These are phyloP conservation scores for Pica pica DNA, from an alignment of 2,113 vertebrate species.

Conservation along the genomic window DNA sequence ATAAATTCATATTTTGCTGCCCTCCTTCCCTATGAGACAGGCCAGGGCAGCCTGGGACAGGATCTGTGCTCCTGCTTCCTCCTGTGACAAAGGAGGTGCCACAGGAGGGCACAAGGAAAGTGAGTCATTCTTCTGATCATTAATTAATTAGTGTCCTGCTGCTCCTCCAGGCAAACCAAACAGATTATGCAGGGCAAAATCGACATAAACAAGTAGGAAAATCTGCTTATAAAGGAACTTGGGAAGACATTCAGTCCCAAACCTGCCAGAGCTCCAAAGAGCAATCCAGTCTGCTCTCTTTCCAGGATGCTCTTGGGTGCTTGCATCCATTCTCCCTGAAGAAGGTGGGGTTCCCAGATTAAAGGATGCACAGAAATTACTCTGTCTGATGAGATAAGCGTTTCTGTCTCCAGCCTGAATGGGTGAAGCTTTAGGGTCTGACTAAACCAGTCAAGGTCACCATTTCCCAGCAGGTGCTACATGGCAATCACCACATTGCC, in stretches of 20 bases:
- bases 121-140: slow-evolving; percentile 35
- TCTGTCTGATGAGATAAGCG: background rate
- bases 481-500: background rate
- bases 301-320: background rate
- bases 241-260: background rate
- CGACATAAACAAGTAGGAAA: background rate
- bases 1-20: background rate
- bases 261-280: background rate
- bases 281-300: background rate
- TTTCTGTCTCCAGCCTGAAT: background rate
- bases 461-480: background rate
- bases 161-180: background rate
- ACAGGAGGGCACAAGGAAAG: slow-evolving; percentile 20
- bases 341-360: background rate
- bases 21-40: background rate
- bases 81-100: background rate
- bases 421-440: background rate
- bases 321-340: background rate
- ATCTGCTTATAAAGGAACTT: background rate
- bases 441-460: background rate
- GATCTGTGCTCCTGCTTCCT: background rate
- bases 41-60: background rate
- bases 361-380: background rate
- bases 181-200: background rate
- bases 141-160: slow-evolving; percentile 47